Evolutionary conservation across 2,113 vertebrate species (phyloP), one percentile per base, ranked within the genome.

Genomic region (Rhinogobius similis): DNA sequence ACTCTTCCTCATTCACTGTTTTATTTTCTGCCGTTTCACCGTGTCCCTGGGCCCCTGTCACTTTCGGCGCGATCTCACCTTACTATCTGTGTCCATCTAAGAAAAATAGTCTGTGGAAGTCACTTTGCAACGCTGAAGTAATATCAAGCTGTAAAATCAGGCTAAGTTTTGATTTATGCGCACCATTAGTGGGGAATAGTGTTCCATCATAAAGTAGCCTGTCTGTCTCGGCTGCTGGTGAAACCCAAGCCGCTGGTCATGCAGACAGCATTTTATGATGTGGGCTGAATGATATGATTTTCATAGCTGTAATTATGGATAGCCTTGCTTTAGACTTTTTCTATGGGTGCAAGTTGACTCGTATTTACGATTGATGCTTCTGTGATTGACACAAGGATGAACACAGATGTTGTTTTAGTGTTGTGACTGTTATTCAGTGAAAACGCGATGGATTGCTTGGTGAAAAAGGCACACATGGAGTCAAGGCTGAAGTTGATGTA

Each of bases 141-240:
- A 86, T 85, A 75, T 81, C 76, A 86, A 88, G 83, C 82, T 81
- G 70, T 82, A 82, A 84, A 86, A 81, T 83, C 86, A 62, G 71
- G 72, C 81, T 72, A 56, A 53, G 84, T 87, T 50, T 82, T 87
- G 87, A 90, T 89, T 87, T 83, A 88, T 90, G 83, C 50, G 0
- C 36, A 50, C 83, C 83, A 90, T 90, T 88, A 89, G 82, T 5
- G 3, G 59, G 79, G 85, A 84, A 88, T 86, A 84, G 79, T 87
- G 82, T 87, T 89, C 85, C 86, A 84, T 88, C 78, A 82, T 68
- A 79, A n/a, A 83, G 86, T 73, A 80, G 73, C 68, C 83, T 82
- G 82, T 73, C 73, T 87, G 83, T 87, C 84, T 84, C 24, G 68
- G 82, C 77, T 72, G 70, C 41, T 70, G 20, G 62, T 10, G 82